Percentiles rank a stretch among this genome's conserved stretches.
phyloP scores from a whole-genome alignment of 2,797 vertebrate species.

The Aythya fuligula region DNA sequence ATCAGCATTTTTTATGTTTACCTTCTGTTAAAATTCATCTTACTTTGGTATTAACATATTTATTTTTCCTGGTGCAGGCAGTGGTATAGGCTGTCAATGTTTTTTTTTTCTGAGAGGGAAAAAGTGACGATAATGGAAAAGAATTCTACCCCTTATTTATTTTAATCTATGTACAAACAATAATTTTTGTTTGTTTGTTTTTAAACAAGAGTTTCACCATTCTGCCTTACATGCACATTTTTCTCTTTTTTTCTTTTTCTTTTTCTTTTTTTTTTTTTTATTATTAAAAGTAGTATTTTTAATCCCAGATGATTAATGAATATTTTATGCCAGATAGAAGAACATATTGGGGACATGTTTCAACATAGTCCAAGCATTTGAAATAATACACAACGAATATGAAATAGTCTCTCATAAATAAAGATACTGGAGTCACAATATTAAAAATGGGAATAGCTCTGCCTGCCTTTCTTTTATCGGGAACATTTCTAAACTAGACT shows the following conservation, averaged over 20 bases:
- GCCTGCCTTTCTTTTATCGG: background rate
- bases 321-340: slow-evolving; percentile 7
- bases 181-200: background rate
- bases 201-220: background rate
- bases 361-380: background rate
- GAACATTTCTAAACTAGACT: background rate
- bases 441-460: background rate
- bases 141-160: background rate
- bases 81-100: rapidly evolving
- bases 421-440: background rate
- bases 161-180: background rate
- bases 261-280: background rate
- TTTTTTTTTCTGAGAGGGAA: background rate
- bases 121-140: background rate
- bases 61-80: background rate
- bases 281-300: background rate
- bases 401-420: slow-evolving; percentile 47
- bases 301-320: background rate
- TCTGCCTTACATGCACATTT: background rate
- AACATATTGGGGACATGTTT: background rate
- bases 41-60: rapidly evolving
- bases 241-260: background rate
- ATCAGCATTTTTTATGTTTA: background rate
- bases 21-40: background rate
- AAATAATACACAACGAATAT: slow-evolving; percentile 14